These are phyloP conservation scores for Brachyopa scutellaris DNA, from an alignment of 2,888 invertebrate species.

Conservation along the genomic window DNA sequence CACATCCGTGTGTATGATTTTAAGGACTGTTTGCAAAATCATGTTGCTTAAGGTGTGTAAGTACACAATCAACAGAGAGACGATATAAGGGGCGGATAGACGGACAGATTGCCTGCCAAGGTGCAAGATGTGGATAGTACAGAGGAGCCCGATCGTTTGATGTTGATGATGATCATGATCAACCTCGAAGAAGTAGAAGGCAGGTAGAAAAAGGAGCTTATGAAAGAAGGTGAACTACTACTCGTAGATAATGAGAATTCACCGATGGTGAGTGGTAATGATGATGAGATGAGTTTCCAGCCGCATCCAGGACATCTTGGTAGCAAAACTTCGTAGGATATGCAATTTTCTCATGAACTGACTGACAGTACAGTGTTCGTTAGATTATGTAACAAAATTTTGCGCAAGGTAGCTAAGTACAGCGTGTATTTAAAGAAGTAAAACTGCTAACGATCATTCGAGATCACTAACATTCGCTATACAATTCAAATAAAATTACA, in stretches of 20 bases:
- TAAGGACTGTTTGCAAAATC: slow-evolving; percentile 50
- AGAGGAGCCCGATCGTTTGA: slow-evolving; percentile 39
- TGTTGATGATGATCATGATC: slow-evolving; percentile 57
- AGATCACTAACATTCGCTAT: too few species aligned
- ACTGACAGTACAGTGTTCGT: too few species aligned
- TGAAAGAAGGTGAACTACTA: slow-evolving; percentile 24
- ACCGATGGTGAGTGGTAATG: slow-evolving; percentile 49
- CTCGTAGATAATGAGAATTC: slow-evolving; percentile 2
- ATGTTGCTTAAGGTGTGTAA: slow-evolving; percentile 64
- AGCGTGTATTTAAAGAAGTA: too few species aligned
- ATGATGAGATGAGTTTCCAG: slow-evolving; percentile 51
- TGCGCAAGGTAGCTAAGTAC: too few species aligned
- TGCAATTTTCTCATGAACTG: too few species aligned
- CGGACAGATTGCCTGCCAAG: slow-evolving; percentile 51
- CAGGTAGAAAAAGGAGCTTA: slow-evolving; percentile 1
- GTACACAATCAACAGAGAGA: slow-evolving; percentile 37
- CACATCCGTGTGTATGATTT: slow-evolving; percentile 30
- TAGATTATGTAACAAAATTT: too few species aligned
- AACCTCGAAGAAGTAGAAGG: slow-evolving; percentile 24
- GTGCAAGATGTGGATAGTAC: slow-evolving; percentile 39
- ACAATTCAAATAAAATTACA: too few species aligned
- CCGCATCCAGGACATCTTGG: too few species aligned
- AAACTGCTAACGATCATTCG: too few species aligned
- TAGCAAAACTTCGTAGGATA: too few species aligned
- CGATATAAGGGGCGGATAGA: slow-evolving; percentile 27